phyloP scores from a whole-genome alignment of 1,140 invertebrate genomes.

The Halesus radiatus region DNA sequence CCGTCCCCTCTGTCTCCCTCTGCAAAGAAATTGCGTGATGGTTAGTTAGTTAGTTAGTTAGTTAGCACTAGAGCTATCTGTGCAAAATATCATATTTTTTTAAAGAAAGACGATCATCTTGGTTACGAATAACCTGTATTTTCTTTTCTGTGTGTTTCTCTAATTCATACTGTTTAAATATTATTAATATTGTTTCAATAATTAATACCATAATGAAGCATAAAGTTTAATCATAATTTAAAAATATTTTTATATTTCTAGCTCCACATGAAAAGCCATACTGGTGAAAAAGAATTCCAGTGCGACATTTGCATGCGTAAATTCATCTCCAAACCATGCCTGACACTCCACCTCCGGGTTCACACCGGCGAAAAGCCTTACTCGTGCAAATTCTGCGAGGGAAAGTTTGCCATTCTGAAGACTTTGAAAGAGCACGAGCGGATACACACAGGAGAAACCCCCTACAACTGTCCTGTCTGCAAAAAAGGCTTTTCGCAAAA shows the following conservation, averaged over 20 bases:
- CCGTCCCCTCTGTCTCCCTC: too few species aligned
- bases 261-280: constrained; percentile 64
- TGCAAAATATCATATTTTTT: too few species aligned
- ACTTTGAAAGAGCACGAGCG: constrained; percentile 69
- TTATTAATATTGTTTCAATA: too few species aligned
- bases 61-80: too few species aligned
- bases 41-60: too few species aligned
- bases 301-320: constrained; percentile 63
- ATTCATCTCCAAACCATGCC: constrained; percentile 55
- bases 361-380: constrained; percentile 56
- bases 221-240: too few species aligned
- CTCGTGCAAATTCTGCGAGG: constrained; percentile 58
- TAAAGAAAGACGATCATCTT: too few species aligned
- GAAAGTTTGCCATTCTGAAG: constrained; percentile 42
- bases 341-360: constrained; percentile 49
- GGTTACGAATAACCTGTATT: too few species aligned
- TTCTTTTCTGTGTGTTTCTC: too few species aligned
- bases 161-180: too few species aligned
- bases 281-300: constrained; percentile 65
- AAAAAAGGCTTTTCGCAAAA: constrained; percentile 61
- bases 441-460: constrained; percentile 74
- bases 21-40: too few species aligned
- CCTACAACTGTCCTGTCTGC: constrained; percentile 64
- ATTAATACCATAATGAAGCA: too few species aligned
- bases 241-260: constrained; percentile 47